Evolutionary conservation across 2,797 vertebrate genomes (phyloP).

Genomic region (Gadopsis bispinosus): DNA sequence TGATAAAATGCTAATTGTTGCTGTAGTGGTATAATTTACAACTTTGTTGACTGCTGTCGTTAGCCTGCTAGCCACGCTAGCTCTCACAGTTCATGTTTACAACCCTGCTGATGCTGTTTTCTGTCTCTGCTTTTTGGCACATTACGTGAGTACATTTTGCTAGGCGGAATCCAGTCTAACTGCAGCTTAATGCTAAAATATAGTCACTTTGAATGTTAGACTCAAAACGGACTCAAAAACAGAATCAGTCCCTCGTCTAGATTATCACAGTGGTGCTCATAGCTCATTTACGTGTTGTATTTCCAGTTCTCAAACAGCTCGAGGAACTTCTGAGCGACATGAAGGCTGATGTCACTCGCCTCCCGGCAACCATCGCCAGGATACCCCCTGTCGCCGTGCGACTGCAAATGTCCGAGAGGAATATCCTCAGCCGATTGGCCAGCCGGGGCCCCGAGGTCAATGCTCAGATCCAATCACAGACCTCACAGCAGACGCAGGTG

Average conservation of each 20-base stretch:
- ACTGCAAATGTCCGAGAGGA: conserved; percentile 98
- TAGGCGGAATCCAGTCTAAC: background rate
- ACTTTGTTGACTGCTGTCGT: background rate
- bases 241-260: background rate
- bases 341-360: conserved; percentile 97
- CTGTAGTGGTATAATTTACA: background rate
- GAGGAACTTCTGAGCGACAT: conserved; percentile 99
- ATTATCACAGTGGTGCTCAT: background rate
- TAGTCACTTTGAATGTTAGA: background rate
- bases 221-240: background rate
- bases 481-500: conserved; percentile 83
- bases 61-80: background rate
- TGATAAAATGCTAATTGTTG: background rate
- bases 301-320: conserved; percentile 96
- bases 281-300: conserved; percentile 13
- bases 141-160: background rate
- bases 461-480: conserved; percentile 75
- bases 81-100: background rate
- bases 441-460: conserved; percentile 91
- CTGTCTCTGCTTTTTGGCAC: background rate
- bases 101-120: background rate
- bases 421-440: conserved; percentile 97
- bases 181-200: background rate
- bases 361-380: conserved; percentile 97
- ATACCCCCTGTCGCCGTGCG: conserved; percentile 97